These are phyloP conservation scores for Subanguina moxae DNA, from an alignment of 1,140 invertebrate genomes.

Conservation along the genomic window DNA sequence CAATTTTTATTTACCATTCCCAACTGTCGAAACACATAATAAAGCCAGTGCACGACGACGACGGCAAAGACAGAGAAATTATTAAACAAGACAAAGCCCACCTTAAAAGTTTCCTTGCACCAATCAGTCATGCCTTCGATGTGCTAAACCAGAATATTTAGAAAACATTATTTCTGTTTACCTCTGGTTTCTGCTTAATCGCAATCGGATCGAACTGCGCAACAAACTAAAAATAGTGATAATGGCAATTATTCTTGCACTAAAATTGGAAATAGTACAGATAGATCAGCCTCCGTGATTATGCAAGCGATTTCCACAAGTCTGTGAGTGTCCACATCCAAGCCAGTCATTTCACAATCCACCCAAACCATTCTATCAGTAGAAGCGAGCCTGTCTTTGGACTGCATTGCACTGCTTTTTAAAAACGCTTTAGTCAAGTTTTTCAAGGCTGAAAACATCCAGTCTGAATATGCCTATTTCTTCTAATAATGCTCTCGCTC, in stretches of 20 bases:
- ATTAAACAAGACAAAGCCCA: no score
- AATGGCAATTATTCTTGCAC: slow-evolving; percentile 6
- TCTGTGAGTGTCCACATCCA: slow-evolving; percentile 26
- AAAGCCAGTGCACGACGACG: no score
- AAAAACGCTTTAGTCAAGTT: no score
- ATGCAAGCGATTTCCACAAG: slow-evolving; percentile 46
- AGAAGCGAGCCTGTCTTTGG: background rate
- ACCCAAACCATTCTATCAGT: slow-evolving; percentile 32
- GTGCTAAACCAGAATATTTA: no score
- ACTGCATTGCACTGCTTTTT: no score
- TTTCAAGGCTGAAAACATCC: no score
- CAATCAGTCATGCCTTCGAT: slow-evolving; percentile 40
- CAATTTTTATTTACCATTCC: no score
- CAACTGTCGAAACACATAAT: no score
- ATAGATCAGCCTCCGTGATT: slow-evolving; percentile 36
- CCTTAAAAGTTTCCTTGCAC: slow-evolving; percentile 40
- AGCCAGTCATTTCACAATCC: slow-evolving; percentile 46
- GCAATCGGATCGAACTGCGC: slow-evolving; percentile 36
- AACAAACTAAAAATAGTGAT: slow-evolving; percentile 18
- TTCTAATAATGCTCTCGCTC: no score
- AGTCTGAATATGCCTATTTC: no score
- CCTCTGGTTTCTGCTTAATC: slow-evolving; percentile 31
- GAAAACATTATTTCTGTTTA: background rate
- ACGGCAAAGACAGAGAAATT: no score
- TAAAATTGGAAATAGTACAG: slow-evolving; percentile 11